These are phyloP conservation scores for Eledona agricola DNA, from an alignment of 2,888 invertebrate genomes.

Conservation along the genomic window DNA sequence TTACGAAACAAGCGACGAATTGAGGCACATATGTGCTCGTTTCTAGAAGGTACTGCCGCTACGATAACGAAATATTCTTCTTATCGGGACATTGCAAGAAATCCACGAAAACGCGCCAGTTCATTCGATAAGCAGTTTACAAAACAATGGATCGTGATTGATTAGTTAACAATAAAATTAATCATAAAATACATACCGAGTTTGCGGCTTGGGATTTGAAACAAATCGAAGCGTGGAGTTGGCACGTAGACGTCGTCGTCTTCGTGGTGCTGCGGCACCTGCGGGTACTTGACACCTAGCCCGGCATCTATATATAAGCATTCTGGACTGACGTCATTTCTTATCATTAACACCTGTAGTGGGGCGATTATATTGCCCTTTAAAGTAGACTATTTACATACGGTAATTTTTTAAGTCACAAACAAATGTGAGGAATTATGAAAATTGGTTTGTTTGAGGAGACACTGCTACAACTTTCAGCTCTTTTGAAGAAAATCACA, in stretches of 20 bases:
- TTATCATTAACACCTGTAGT: constrained; percentile 57
- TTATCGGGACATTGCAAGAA: too few species aligned
- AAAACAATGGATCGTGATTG: too few species aligned
- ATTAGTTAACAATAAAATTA: too few species aligned
- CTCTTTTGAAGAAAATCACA: too few species aligned
- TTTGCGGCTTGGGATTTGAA: not conserved
- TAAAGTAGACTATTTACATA: constrained; percentile 33
- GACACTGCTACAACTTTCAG: constrained; percentile 1
- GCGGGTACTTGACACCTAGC: constrained; percentile 55
- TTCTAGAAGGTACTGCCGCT: too few species aligned
- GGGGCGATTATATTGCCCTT: constrained; percentile 45
- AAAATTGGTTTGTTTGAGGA: constrained; percentile 27
- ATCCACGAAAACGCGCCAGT: too few species aligned
- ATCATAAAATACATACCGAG: too few species aligned
- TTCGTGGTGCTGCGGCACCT: constrained; percentile 54
- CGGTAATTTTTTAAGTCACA: constrained; percentile 26
- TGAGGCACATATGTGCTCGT: too few species aligned
- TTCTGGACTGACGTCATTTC: constrained; percentile 52
- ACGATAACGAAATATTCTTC: too few species aligned
- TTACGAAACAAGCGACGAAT: constrained; percentile 7
- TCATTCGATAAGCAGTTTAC: too few species aligned
- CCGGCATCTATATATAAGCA: constrained; percentile 53
- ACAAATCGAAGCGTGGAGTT: constrained; percentile 11
- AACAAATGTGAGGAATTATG: constrained; percentile 30
- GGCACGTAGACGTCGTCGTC: constrained; percentile 42